Evolutionary conservation across 2,888 invertebrate species (phyloP).

Genomic region (Smittia aterrima): DNA sequence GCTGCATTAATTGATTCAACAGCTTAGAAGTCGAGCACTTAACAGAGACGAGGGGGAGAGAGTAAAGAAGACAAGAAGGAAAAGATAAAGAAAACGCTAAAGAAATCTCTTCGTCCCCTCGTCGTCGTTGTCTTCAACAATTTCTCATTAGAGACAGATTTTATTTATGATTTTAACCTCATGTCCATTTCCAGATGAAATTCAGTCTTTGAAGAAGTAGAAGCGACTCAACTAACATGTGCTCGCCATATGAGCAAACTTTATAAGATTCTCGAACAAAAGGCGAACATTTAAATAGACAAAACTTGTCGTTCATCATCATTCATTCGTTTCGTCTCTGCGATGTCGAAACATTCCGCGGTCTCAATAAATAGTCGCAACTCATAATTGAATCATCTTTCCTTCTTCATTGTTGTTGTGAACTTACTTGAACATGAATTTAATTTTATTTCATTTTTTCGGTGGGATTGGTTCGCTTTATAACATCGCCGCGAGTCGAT

Average conservation of each 20-base stretch:
- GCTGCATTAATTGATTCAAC: neutral
- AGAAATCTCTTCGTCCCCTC: too few relatives aligned
- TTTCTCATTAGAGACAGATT: constrained; percentile 35
- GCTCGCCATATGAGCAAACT: constrained; percentile 14
- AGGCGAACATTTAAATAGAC: constrained; percentile 34
- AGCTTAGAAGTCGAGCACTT: too few relatives aligned
- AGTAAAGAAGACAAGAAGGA: too few relatives aligned
- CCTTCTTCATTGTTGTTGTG: neutral
- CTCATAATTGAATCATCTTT: constrained; percentile 26
- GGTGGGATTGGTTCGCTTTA: neutral
- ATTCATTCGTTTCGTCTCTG: neutral
- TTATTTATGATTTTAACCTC: constrained; percentile 38
- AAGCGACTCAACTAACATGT: constrained; percentile 10
- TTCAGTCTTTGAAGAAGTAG: neutral
- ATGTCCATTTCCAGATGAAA: constrained; percentile 38
- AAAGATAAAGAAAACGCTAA: too few relatives aligned
- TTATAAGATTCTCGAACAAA: constrained; percentile 4
- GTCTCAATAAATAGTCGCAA: neutral
- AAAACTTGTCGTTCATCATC: too few relatives aligned
- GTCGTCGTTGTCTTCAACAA: too few relatives aligned
- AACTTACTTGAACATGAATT: neutral
- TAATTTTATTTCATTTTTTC: too few relatives aligned
- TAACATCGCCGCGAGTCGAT: neutral
- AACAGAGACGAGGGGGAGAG: too few relatives aligned
- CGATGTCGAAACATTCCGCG: neutral